phyloP scores from a whole-genome alignment of 2,113 vertebrate species.

The Xiphophorus maculatus region DNA sequence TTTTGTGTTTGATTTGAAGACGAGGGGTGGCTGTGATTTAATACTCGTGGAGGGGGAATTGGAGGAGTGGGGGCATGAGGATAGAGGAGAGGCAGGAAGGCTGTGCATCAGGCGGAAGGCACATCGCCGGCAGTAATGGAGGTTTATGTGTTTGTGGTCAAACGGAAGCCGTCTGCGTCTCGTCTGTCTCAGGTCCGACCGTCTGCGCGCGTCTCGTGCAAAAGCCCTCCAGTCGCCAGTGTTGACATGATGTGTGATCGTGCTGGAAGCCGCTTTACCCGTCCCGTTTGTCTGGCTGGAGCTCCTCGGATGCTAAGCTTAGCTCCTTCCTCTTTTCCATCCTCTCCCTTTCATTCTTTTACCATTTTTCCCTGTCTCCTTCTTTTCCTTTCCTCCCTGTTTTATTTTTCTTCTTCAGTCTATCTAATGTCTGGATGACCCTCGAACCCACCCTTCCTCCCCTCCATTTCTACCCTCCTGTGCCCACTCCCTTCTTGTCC shows the following conservation, averaged over 20 bases:
- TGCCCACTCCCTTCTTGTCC: constrained; percentile 30
- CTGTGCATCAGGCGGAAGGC: constrained; percentile 66
- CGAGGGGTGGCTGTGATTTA: constrained; percentile 68
- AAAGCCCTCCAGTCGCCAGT: constrained; percentile 33
- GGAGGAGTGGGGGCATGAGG: constrained; percentile 52
- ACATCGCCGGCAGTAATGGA: constrained; percentile 72
- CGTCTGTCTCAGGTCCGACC: constrained; percentile 52
- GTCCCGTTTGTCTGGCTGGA: constrained; percentile 67
- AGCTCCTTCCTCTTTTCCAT: constrained; percentile 48
- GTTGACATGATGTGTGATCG: constrained; percentile 75
- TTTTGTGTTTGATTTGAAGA: constrained; percentile 35
- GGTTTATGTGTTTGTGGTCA: constrained; percentile 77
- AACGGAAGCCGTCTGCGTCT: constrained; percentile 67
- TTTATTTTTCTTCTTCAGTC: constrained; percentile 18
- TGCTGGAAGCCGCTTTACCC: constrained; percentile 70
- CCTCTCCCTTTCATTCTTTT: constrained; percentile 22
- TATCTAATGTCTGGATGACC: constrained; percentile 42
- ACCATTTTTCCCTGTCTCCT: background rate
- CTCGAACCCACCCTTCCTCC: constrained; percentile 2
- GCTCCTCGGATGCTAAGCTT: constrained; percentile 72
- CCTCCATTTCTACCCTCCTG: constrained; percentile 20
- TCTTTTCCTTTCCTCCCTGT: constrained; percentile 8
- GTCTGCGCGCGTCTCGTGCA: constrained; percentile 22
- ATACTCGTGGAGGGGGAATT: constrained; percentile 49
- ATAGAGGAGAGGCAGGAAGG: constrained; percentile 51